Evolutionary conservation across 1,140 invertebrate species (phyloP).

Genomic region (Apis laboriosa): DNA sequence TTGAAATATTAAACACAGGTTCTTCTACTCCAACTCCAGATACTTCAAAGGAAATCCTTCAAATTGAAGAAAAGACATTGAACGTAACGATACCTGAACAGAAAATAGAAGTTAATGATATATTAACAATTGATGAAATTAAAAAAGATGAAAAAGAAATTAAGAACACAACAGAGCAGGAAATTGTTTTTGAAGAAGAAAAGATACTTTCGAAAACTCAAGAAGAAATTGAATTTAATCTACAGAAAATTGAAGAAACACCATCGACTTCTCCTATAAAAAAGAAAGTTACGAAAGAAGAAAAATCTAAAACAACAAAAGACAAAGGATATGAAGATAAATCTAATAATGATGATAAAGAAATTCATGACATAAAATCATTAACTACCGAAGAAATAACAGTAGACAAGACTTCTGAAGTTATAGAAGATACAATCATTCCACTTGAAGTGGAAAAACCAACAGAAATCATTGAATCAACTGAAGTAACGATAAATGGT

Average conservation of each 20-base stretch:
- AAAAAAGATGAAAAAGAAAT: not conserved
- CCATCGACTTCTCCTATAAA: not conserved
- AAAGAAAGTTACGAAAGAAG: not conserved
- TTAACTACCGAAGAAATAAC: not conserved
- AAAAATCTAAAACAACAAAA: not conserved
- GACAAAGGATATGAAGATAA: not conserved
- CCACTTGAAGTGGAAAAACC: not conserved
- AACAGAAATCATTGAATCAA: not conserved
- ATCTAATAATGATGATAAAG: not conserved
- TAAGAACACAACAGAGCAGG: not conserved
- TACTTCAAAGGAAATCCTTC: not conserved
- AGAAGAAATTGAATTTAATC: not conserved
- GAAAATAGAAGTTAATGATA: not conserved
- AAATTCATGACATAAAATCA: not conserved
- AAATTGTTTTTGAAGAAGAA: not conserved
- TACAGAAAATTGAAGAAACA: not conserved
- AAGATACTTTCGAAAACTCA: not conserved
- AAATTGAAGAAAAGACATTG: not conserved
- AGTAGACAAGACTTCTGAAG: not conserved
- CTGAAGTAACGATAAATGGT: not conserved
- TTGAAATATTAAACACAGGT: not conserved
- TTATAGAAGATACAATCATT: not conserved
- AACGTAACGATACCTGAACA: not conserved
- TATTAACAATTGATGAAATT: not conserved
- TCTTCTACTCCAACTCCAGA: not conserved